Conservation (phyloP, 1,140 invertebrate species). For the Trichonephila clavipes region DNA sequence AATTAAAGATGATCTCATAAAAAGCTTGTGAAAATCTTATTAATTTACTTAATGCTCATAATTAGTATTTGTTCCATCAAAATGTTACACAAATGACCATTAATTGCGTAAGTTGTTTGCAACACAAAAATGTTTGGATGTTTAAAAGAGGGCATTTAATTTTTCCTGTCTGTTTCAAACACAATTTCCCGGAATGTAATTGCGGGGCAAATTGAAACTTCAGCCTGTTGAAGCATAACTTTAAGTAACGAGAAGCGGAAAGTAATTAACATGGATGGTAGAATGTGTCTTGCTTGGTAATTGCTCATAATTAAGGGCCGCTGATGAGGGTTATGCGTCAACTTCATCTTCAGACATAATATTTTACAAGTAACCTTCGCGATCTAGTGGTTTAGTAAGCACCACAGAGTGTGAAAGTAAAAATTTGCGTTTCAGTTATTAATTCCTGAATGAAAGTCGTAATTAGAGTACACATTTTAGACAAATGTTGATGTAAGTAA, state of each 20-base stretch:
- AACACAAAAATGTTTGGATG: background rate
- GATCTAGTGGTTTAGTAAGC: background rate
- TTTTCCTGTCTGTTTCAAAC: background rate
- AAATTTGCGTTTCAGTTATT: no score
- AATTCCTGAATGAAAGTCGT: no score
- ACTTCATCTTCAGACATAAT: background rate
- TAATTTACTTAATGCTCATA: no score
- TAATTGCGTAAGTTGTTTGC: background rate
- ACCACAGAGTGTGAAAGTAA: no score
- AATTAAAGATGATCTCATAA: no score
- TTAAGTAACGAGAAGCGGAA: constrained; percentile 16
- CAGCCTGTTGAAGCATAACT: background rate
- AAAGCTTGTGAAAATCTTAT: no score
- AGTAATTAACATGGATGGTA: constrained; percentile 33
- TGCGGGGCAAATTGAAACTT: background rate
- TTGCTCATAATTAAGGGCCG: constrained; percentile 5
- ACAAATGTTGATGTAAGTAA: no score
- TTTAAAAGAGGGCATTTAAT: background rate
- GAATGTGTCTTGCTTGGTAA: constrained; percentile 21
- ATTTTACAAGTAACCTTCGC: background rate
- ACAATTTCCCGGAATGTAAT: background rate
- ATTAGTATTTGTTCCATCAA: no score
- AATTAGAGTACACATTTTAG: no score
- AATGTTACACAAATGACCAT: no score
- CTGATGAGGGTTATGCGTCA: constrained; percentile 6